Base-by-base conservation (phyloP, 2,888 invertebrate genomes). In the Cecidostiba fungosa region DNA sequence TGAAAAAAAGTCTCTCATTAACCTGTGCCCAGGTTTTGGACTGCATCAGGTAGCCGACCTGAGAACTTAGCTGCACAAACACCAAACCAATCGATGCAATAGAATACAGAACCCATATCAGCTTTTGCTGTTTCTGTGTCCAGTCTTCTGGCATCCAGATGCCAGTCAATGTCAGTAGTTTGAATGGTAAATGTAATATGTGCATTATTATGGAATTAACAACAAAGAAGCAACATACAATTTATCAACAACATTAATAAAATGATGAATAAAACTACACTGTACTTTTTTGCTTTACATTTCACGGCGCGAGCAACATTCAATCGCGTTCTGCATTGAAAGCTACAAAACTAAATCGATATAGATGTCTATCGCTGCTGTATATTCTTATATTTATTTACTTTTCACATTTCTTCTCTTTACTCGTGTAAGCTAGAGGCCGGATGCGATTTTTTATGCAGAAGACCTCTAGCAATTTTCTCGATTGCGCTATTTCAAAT, bases 1-100 rank as follows among this genome's bases (percentile, higher is more conserved):
- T 59, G 36, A 80, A 80, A 59, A 80, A 80, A 12, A 80, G 39
- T 19, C 80, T 72, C 29, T 80, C 80, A 19, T 73, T 80, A 12
- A 80, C 54, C 29, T 80, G 29, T 1, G 80, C 14, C 39, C n/a
- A 39, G 36, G 19, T 80, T 80, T 59, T 73, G 4, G 80, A n/a
- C 0, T 14, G 16, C 16, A 43, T 26, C 39, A 80, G 16, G 10
- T 32, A 59, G 39, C 54, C 23, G 14, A 72, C 19, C 16, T 70
- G 80, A 4, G 80, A 73, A 39, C 54, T 26, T 14, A 80, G 54
- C n/a, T 80, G 80, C 6, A 80, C 19, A 1, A 59, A 36, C 12
- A 80, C 26, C 10, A 80, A 29, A 26, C 36, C 59, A 39, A 73
- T 73, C 0, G 29, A 26, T 14, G 43, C 3, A 12, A 36, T 73